Evolutionary conservation across 2,888 invertebrate species (phyloP).

Genomic region (Malacosoma neustria): DNA sequence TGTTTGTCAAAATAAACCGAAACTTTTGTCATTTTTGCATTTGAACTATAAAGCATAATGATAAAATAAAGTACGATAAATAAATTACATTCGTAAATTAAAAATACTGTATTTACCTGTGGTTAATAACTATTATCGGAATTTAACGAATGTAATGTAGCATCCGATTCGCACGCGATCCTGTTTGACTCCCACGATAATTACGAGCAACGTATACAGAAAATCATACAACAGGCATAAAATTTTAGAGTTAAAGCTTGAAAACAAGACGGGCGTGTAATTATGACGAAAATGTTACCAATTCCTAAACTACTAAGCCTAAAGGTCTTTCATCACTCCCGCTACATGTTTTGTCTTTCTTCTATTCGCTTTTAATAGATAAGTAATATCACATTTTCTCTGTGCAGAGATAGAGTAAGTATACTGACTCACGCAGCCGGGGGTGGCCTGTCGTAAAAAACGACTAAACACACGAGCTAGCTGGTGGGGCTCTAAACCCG

Average conservation of each 20-base stretch:
- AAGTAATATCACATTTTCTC: too few species aligned
- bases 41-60: constrained; percentile 7
- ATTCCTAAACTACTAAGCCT: too few species aligned
- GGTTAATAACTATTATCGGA: constrained; percentile 30
- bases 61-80: too few species aligned
- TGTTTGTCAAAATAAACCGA: constrained; percentile 1
- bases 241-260: constrained; percentile 60
- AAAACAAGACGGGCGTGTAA: constrained; percentile 64
- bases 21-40: not conserved
- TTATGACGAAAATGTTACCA: constrained; percentile 66
- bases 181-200: constrained; percentile 56
- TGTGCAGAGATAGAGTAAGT: too few species aligned
- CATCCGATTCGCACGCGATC: constrained; percentile 42
- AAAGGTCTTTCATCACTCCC: too few species aligned
- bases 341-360: too few species aligned
- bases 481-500: too few species aligned
- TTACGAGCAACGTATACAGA: constrained; percentile 59
- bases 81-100: too few species aligned
- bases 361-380: too few species aligned
- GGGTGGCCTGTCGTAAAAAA: constrained; percentile 38
- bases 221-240: constrained; percentile 69
- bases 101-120: not conserved
- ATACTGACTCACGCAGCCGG: too few species aligned
- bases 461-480: too few species aligned
- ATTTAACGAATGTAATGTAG: constrained; percentile 24